phyloP scores from a whole-genome alignment of 2,888 invertebrate species.

The Stictocephala bisonia region DNA sequence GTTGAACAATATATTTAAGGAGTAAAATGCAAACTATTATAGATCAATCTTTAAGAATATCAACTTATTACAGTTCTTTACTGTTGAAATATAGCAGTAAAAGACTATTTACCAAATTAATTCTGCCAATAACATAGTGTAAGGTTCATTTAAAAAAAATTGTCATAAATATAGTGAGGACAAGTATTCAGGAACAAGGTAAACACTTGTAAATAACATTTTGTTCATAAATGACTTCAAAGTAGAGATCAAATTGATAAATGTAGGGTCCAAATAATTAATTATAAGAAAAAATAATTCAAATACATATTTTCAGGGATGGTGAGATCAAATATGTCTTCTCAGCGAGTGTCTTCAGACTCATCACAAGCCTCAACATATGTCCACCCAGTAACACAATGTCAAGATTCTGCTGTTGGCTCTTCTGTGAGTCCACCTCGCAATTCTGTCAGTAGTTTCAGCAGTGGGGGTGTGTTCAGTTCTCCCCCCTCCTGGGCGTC shows the following conservation, averaged over 20 bases:
- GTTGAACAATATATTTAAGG: too few relatives aligned
- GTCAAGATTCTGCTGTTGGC: constrained; percentile 74
- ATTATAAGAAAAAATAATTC: not conserved
- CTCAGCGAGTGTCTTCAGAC: constrained; percentile 35
- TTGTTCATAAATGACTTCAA: too few relatives aligned
- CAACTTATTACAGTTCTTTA: too few relatives aligned
- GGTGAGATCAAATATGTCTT: constrained; percentile 44
- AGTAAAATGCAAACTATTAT: too few relatives aligned
- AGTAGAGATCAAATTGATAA: not conserved
- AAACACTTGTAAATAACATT: too few relatives aligned
- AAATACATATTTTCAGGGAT: constrained; percentile 51
- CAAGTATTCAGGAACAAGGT: too few relatives aligned
- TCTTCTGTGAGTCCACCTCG: constrained; percentile 68
- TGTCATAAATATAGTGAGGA: too few relatives aligned
- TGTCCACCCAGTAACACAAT: constrained; percentile 30
- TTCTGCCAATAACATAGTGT: too few relatives aligned
- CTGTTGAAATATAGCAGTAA: too few relatives aligned
- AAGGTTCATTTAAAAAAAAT: too few relatives aligned
- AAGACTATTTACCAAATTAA: too few relatives aligned
- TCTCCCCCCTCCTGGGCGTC: constrained; percentile 64
- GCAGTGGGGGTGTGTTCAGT: constrained; percentile 62
- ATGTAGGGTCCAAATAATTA: not conserved
- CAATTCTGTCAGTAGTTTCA: constrained; percentile 61
- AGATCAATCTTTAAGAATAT: too few relatives aligned
- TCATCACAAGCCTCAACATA: constrained; percentile 43